Conservation (phyloP, 2,113 vertebrate species). For the Phaetusa simplex region DNA sequence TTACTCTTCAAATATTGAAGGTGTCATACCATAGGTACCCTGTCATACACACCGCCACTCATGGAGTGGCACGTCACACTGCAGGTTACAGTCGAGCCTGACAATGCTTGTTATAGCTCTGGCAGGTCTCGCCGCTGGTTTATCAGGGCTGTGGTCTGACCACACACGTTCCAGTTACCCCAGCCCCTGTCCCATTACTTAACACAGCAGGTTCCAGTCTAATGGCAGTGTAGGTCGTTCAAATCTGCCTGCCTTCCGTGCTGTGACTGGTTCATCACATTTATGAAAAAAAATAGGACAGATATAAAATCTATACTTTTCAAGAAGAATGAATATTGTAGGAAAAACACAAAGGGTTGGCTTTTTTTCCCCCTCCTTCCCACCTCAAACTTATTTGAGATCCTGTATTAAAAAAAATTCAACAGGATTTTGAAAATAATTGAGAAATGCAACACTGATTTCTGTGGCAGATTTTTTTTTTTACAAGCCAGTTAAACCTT, state of each 20-base stretch:
- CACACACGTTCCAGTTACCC: neutral
- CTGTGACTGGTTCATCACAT: neutral
- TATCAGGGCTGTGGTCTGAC: neutral
- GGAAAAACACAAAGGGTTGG: neutral
- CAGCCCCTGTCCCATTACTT: neutral
- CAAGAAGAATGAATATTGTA: neutral
- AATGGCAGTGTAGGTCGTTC: neutral
- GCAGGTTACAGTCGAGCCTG: neutral
- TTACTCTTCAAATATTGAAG: neutral
- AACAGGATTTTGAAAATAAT: neutral
- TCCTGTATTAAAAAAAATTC: neutral
- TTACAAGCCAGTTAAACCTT: neutral
- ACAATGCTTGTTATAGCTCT: rapidly evolving
- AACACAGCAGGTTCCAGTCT: neutral
- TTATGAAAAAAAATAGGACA: neutral
- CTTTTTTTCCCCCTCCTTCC: too few species aligned
- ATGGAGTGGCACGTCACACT: neutral
- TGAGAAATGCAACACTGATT: neutral
- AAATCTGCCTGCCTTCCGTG: neutral
- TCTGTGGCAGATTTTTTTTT: neutral
- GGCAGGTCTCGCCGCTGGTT: neutral
- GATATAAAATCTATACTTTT: neutral
- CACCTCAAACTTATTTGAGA: neutral
- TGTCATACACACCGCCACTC: neutral
- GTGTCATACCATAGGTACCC: too few species aligned